phyloP scores from a whole-genome alignment of 2,888 invertebrate species.

The Tenthredo mesomela region DNA sequence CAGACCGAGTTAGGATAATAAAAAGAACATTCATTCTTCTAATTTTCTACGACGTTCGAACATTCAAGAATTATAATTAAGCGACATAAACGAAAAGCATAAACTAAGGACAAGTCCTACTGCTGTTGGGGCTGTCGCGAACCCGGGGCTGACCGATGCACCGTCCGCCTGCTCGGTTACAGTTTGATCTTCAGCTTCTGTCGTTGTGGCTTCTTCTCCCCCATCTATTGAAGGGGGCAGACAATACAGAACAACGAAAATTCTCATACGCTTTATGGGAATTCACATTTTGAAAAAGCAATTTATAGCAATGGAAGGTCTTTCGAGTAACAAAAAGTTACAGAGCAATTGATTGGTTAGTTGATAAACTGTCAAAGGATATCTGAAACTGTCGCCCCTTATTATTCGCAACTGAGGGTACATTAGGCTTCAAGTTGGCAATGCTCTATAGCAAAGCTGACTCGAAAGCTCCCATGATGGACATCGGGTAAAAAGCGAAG shows the following conservation, averaged over 20 bases:
- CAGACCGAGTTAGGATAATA: background rate
- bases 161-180: background rate
- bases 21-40: constrained; percentile 35
- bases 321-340: background rate
- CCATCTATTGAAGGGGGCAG: background rate
- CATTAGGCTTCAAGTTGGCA: too few relatives aligned
- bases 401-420: too few relatives aligned
- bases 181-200: constrained; percentile 7
- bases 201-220: background rate
- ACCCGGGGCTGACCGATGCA: background rate
- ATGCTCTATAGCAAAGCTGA: too few relatives aligned
- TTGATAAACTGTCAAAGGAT: background rate
- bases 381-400: too few relatives aligned
- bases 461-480: too few relatives aligned
- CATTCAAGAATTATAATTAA: constrained; percentile 17
- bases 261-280: background rate
- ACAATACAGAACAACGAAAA: constrained; percentile 8
- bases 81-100: constrained; percentile 18
- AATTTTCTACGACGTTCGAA: constrained; percentile 5
- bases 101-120: constrained; percentile 15
- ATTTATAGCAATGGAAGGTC: background rate
- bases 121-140: background rate
- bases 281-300: background rate
- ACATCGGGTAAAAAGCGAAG: too few relatives aligned
- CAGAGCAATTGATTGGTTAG: background rate